Percentiles rank a stretch among this genome's conserved stretches.
Evolutionary conservation across 2,797 vertebrate species (phyloP).

Genomic region (Notolepis coatsorum): DNA sequence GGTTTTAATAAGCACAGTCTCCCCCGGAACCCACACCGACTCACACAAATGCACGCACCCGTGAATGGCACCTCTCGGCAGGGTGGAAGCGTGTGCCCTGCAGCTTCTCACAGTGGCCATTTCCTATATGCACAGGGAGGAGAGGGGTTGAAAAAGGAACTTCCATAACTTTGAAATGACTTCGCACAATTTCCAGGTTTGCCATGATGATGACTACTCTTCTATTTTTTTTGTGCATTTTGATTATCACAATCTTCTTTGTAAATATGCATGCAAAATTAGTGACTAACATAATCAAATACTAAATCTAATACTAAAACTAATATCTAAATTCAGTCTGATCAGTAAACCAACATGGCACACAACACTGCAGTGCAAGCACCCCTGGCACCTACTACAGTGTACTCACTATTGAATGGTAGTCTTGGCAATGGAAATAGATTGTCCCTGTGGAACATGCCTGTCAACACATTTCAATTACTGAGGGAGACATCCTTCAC

Average conservation of each 20-base stretch:
- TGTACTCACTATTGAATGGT: neutral
- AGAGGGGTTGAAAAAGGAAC: neutral
- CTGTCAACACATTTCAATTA: slow-evolving; percentile 8
- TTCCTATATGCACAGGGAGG: neutral
- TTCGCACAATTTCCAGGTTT: neutral
- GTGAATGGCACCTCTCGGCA: slow-evolving; percentile 3
- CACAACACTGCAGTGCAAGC: neutral
- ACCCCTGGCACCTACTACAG: neutral
- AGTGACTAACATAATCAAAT: neutral
- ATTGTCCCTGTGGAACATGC: neutral
- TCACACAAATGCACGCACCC: slow-evolving; percentile 18
- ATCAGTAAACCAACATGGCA: neutral
- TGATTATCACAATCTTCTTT: neutral
- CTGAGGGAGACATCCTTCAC: neutral
- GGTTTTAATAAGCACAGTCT: slow-evolving; percentile 47
- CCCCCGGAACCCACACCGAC: neutral
- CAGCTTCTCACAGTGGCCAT: neutral
- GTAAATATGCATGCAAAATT: too few relatives aligned
- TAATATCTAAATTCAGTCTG: neutral
- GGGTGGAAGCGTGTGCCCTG: neutral
- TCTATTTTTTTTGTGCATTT: too few relatives aligned
- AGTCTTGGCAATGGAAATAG: neutral
- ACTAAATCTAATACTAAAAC: too few relatives aligned
- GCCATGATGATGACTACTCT: too few relatives aligned
- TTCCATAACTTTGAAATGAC: neutral